Base-by-base conservation (phyloP, 2,888 invertebrate genomes). In the Andrena bicolor region DNA sequence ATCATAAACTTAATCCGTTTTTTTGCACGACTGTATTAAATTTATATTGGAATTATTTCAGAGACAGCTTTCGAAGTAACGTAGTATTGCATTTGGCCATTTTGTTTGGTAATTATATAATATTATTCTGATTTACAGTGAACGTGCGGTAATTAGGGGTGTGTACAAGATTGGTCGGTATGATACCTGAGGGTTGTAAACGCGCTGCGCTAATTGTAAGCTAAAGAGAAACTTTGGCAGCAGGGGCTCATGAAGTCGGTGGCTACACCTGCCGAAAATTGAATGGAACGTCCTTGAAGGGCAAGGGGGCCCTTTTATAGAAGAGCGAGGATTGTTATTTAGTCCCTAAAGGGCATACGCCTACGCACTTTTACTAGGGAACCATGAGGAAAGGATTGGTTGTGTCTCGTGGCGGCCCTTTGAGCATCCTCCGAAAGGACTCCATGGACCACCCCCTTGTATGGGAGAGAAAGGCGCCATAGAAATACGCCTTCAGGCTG, bases 351-450 rank as follows among this genome's bases (percentile, higher is more conserved):
- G 93, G 93, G 93, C 92, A 92, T 90, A 92, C 93, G 91, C 93
- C 93, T 93, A 93, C 93, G 93, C 93, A 93, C 93, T 93, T 93
- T 93, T 91, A 93, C 89, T 92, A 93, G 93, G 93, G 84, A 89
- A 92, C 84, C 92, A 93, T 92, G 90, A 92, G 84, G 82, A 88
- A 86, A 84, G 88, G 89, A 91, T 78, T 88, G 90, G 91, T 92
- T 80, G 81, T 75, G 72, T 75, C 82, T 72, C 74, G 81, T 70
- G 58, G 83, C 82, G 82, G 86, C 90, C 92, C 91, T 92, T 89
- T 76, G 81, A 80, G 76, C 65, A 56, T 87, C 85, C 81, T 87
- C 60, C 70, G 23, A 83, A 82, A 84, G 80, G 76, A 79, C 61
- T 80, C 71, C 16, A 63, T 58, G 51, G 60, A 56, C 65, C 26